Evolutionary conservation across 2,888 invertebrate species (phyloP), one percentile per base, ranked within the genome.

Genomic region (Campaea margaritaria): DNA sequence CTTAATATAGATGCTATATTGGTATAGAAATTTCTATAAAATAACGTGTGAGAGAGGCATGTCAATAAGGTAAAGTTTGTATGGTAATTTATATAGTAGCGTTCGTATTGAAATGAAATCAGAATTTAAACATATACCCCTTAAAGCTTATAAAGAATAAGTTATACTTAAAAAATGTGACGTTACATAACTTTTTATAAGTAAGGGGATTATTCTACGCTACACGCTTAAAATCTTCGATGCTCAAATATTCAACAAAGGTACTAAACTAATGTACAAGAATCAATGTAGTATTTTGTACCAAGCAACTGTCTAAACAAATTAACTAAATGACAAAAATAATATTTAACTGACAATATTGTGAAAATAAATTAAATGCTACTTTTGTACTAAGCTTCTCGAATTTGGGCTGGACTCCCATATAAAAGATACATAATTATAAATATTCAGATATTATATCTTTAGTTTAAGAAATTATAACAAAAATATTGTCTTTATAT

Each of bases 391-490:
- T 41, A 51, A 57, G 41, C 31, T 34, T 39, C 39, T 39, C 14
- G 7, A 44, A 43, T 15, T 56, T 14, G 58, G 45, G 51, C 58
- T 0, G 58, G 51, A 51, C 45, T 46, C 50, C 43, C 48, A 16
- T 16, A 13, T 46, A 13, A 39, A n/a, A 42, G 10, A 49, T 10
- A 38, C 1, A 0, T 27, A 28, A 9, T 10, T 45, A 28, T 12
- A 4, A 15, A 21, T 42, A 42, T 21, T 21, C 16, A 36, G 16
- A 34, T 36, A 15, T 34, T 2, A 11, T 2, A 15, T 21, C 43
- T 42, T 43, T 48, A 48, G 12, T 27, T 7, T 55, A 55, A 48
- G 55, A 9, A 56, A 42, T 45, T 38, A 49, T 28, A 16, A 46
- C 16, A 34, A 28, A 21, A 31, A 11, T 46, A 51, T 36, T 36